These are phyloP conservation scores for Lophochroa leadbeateri DNA, from an alignment of 2,113 vertebrate genomes.

Conservation along the genomic window DNA sequence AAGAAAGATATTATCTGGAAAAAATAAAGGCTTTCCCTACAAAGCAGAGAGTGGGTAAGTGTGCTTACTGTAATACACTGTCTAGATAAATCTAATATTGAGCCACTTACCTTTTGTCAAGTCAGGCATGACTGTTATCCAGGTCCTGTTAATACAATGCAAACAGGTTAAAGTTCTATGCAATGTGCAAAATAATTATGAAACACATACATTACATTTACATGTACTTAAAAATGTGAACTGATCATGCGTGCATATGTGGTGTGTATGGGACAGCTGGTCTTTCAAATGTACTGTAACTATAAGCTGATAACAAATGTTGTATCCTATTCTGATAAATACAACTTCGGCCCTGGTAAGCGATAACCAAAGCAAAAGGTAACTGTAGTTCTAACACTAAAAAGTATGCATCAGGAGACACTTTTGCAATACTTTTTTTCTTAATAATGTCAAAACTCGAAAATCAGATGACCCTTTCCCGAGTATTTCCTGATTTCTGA, in stretches of 20 bases:
- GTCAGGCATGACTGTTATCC: background rate
- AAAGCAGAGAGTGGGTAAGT: background rate
- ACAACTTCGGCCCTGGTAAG: background rate
- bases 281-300: background rate
- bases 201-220: background rate
- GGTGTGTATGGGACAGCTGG: background rate
- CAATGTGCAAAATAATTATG: background rate
- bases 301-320: background rate
- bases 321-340: background rate
- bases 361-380: background rate
- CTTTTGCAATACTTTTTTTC: background rate
- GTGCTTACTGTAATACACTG: background rate
- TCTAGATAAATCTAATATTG: background rate
- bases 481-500: background rate
- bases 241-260: background rate
- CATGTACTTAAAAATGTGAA: background rate
- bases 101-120: background rate
- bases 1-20: background rate
- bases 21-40: background rate
- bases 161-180: background rate
- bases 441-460: background rate
- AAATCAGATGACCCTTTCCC: background rate
- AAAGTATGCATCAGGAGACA: background rate
- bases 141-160: background rate
- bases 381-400: background rate